Evolutionary conservation across 23 tunicate species (phyloP).

Genomic region (Styela plicata): DNA sequence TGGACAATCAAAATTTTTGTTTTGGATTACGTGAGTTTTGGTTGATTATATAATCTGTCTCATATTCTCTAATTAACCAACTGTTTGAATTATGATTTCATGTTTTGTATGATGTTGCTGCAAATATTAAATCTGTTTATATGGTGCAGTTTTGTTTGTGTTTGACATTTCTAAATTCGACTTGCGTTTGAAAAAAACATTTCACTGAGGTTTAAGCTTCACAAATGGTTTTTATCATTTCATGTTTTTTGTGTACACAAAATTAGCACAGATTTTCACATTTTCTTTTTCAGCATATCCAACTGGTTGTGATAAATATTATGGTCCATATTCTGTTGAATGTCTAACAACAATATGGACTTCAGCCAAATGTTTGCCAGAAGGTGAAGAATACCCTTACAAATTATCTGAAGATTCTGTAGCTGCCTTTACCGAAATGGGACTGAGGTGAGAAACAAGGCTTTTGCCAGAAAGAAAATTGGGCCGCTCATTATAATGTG

Average conservation of each 20-base stretch:
- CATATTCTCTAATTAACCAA: no score
- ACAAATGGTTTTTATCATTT: background rate
- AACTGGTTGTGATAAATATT: background rate
- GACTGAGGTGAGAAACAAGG: background rate
- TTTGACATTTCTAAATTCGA: background rate
- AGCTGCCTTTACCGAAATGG: constrained; percentile 4
- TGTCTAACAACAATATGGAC: constrained; percentile 23
- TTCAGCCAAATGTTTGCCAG: constrained; percentile 16
- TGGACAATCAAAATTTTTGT: constrained; percentile 18
- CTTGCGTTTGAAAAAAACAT: background rate
- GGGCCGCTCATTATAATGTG: no score
- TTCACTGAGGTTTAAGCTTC: background rate
- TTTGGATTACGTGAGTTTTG: constrained; percentile 31
- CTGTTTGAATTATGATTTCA: no score
- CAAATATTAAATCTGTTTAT: no score
- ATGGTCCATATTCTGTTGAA: constrained; percentile 19
- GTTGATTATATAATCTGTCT: no score
- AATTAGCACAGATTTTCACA: background rate
- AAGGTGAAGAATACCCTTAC: constrained; percentile 7
- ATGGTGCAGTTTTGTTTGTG: no score
- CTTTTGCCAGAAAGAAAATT: no score
- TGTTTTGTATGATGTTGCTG: background rate
- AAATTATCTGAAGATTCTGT: background rate
- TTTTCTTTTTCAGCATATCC: constrained; percentile 4
- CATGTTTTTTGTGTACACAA: background rate